Conservation (phyloP, 2,888 invertebrate genomes). For the Thumatha senex region DNA sequence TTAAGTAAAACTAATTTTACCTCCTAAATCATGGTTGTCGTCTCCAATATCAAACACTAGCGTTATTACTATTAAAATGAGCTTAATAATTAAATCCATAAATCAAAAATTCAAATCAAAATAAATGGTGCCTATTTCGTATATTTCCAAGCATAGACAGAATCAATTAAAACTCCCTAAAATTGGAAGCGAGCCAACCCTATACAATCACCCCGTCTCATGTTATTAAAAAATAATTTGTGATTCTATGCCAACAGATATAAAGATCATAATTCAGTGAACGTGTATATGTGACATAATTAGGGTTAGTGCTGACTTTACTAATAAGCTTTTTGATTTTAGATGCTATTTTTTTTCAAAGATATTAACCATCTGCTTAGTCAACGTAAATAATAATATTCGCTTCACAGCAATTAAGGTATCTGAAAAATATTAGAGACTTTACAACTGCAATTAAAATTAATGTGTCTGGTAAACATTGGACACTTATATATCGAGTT, state of each 20-base stretch:
- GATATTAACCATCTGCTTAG: neutral
- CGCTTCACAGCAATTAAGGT: too few species aligned
- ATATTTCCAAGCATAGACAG: conserved; percentile 32
- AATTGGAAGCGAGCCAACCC: conserved; percentile 35
- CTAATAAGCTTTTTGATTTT: conserved; percentile 31
- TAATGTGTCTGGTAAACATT: too few species aligned
- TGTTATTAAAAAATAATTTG: conserved; percentile 5
- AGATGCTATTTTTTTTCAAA: conserved; percentile 13
- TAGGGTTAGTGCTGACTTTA: conserved; percentile 32
- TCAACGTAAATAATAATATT: too few species aligned
- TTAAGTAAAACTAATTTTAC: too few species aligned
- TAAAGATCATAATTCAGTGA: conserved; percentile 10
- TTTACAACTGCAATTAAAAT: too few species aligned
- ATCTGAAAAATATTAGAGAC: too few species aligned
- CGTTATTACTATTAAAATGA: neutral
- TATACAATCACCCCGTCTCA: conserved; percentile 9
- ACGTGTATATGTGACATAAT: conserved; percentile 15
- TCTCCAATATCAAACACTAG: neutral
- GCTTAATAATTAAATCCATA: neutral
- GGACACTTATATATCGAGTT: too few species aligned
- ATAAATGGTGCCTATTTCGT: conserved; percentile 20
- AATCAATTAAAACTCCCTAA: conserved; percentile 46
- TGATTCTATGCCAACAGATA: neutral
- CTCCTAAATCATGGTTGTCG: neutral
- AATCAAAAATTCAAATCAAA: neutral